Evolutionary conservation across 1,140 invertebrate genomes (phyloP).

Genomic region (Aphaenogaster floridana): DNA sequence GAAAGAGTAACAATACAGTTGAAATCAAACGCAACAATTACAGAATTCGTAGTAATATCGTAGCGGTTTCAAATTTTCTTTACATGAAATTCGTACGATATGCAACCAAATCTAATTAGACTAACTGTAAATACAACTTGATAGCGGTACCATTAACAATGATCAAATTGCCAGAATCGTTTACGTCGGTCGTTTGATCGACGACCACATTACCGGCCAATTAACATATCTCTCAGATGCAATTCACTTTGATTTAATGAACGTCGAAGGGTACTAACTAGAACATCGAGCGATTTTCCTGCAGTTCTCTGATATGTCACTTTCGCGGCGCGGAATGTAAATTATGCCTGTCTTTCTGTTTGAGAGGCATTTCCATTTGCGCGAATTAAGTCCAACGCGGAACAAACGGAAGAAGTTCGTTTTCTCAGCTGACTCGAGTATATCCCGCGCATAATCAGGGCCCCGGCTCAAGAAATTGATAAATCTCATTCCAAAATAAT

Average conservation of each 20-base stretch:
- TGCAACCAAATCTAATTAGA: background rate
- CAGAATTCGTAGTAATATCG: background rate
- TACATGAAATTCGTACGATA: background rate
- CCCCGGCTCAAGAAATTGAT: conserved; percentile 50
- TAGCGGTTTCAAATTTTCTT: background rate
- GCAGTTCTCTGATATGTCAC: conserved; percentile 56
- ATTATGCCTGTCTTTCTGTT: conserved; percentile 61
- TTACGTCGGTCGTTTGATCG: conserved; percentile 16
- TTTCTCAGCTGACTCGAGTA: conserved; percentile 52
- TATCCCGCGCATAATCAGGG: conserved; percentile 45
- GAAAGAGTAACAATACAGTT: background rate
- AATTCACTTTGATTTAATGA: conserved; percentile 57
- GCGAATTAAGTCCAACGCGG: conserved; percentile 51
- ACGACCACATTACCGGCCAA: background rate
- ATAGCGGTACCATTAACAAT: background rate
- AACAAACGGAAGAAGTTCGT: conserved; percentile 60
- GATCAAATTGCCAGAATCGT: conserved; percentile 4
- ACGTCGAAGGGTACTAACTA: conserved; percentile 35
- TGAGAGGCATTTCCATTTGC: conserved; percentile 64
- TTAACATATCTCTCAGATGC: conserved; percentile 36
- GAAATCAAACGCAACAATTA: background rate
- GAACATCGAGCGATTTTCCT: conserved; percentile 59
- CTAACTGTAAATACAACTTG: background rate
- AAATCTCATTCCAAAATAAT: conserved; percentile 47
- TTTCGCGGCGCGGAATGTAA: conserved; percentile 61